phyloP scores from a whole-genome alignment of 2,797 vertebrate genomes.

The Calcarius lapponicus region DNA sequence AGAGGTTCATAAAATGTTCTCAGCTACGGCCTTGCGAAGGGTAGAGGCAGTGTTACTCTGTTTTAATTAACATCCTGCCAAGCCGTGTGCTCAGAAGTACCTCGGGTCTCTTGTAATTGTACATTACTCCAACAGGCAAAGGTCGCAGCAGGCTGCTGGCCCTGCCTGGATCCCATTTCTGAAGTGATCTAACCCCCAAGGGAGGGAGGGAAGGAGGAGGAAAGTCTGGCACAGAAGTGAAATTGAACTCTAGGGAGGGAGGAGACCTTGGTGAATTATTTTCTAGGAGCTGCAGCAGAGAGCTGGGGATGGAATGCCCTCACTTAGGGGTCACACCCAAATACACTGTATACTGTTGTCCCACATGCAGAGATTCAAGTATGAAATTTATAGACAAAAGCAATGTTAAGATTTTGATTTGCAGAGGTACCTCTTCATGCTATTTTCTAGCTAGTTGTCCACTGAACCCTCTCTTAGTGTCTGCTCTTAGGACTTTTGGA shows the following conservation, averaged over 20 bases:
- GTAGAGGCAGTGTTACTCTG: background rate
- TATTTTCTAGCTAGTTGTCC: background rate
- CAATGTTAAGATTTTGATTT: background rate
- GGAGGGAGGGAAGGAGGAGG: background rate
- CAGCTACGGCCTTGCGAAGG: background rate
- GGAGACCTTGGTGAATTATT: background rate
- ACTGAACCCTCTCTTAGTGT: background rate
- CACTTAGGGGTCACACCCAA: background rate
- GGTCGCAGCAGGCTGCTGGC: background rate
- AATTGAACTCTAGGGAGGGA: background rate
- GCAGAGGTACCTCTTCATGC: background rate
- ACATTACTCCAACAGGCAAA: background rate
- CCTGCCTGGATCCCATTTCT: background rate
- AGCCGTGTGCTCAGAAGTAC: background rate
- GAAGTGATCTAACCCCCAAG: background rate
- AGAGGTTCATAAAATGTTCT: background rate
- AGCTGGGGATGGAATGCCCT: background rate
- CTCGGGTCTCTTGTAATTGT: background rate
- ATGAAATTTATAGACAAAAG: background rate
- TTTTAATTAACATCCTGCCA: conserved; percentile 3
- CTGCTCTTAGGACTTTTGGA: background rate
- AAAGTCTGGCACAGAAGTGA: background rate
- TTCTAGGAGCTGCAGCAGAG: accelerated
- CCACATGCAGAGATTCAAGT: background rate
- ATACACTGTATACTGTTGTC: accelerated